Conservation (phyloP, 2,113 vertebrate species). For the Myrmecophaga tridactyla region DNA sequence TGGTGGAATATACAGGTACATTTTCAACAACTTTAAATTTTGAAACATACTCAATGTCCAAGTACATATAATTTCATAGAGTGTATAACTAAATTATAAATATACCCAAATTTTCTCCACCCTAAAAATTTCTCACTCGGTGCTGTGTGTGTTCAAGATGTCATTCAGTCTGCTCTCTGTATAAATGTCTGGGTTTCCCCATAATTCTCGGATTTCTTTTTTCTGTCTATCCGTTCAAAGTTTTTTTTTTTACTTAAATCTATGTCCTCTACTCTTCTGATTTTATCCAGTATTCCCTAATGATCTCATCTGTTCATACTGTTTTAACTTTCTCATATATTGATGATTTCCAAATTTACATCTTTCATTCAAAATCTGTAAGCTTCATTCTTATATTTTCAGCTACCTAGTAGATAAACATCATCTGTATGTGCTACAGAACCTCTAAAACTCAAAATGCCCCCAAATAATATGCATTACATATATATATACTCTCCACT, state of each 20-base stretch:
- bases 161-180: not conserved
- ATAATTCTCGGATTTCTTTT: not conserved
- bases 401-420: not conserved
- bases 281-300: not conserved
- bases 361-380: not conserved
- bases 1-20: slow-evolving; percentile 86
- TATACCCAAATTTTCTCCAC: not conserved
- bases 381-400: not conserved
- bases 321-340: not conserved
- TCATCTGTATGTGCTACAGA: not conserved
- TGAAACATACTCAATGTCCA: not conserved
- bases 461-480: not conserved
- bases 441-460: not conserved
- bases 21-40: slow-evolving; percentile 48
- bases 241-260: not conserved
- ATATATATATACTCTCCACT: not conserved
- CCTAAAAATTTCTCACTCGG: not conserved
- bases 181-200: not conserved
- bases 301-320: not conserved
- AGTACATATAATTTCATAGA: not conserved
- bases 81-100: not conserved
- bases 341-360: not conserved
- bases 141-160: not conserved
- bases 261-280: not conserved
- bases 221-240: not conserved